Conservation (phyloP, 2,797 vertebrate species). For the Acanthiza pusilla region DNA sequence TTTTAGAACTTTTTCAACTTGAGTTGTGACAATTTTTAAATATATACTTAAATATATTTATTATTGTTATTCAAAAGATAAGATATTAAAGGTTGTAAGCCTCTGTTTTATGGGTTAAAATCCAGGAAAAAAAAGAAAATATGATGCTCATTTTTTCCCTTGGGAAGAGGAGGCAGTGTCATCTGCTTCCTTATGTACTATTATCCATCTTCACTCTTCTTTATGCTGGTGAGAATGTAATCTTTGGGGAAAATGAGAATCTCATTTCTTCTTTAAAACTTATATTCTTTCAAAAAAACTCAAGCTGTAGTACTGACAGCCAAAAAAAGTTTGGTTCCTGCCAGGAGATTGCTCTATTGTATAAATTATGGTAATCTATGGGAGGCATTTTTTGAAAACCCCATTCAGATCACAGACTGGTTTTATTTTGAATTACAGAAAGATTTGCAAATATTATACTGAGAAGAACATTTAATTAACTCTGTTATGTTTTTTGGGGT, state of each 20-base stretch:
- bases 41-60: not conserved
- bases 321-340: not conserved
- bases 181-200: not conserved
- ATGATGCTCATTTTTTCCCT: not conserved
- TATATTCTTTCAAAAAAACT: not conserved
- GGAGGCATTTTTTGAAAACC: not conserved
- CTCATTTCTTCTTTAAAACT: not conserved
- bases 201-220: not conserved
- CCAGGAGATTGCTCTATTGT: not conserved
- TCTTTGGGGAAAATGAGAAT: not conserved
- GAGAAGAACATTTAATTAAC: not conserved
- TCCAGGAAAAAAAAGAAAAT: not conserved
- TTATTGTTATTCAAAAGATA: not conserved
- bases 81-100: not conserved
- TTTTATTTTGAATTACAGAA: not conserved
- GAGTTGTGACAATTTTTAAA: not conserved
- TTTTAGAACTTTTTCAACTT: not conserved
- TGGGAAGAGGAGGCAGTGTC: not conserved
- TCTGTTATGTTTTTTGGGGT: fast-evolving
- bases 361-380: not conserved
- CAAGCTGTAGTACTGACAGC: not conserved
- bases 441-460: not conserved
- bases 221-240: not conserved
- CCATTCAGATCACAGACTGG: not conserved
- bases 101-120: not conserved